Conservation (phyloP, 1,140 invertebrate species). For the Danaus melanippus region DNA sequence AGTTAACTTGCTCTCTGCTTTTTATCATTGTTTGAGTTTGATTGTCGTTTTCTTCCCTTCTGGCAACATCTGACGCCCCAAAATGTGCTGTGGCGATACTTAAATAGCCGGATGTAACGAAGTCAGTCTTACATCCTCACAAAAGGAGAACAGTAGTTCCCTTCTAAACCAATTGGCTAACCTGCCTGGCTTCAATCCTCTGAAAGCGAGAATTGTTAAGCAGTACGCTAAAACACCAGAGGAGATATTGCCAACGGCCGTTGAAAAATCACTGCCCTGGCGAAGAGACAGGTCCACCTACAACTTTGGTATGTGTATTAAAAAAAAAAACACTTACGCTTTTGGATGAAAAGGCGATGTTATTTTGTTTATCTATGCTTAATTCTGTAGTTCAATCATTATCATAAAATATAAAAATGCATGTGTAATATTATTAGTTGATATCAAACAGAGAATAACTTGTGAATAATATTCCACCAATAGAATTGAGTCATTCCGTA, state of each 20-base stretch:
- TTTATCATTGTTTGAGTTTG: no score
- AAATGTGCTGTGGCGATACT: slow-evolving; percentile 48
- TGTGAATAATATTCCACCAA: no score
- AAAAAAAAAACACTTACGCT: slow-evolving; percentile 19
- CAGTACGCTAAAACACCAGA: slow-evolving; percentile 74
- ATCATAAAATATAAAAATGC: no score
- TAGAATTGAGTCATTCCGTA: no score
- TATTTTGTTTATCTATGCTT: no score
- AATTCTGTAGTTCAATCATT: no score
- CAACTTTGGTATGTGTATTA: slow-evolving; percentile 70
- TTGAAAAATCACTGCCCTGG: slow-evolving; percentile 83
- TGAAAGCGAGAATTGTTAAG: slow-evolving; percentile 77
- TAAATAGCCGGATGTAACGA: slow-evolving; percentile 64
- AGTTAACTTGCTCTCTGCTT: no score
- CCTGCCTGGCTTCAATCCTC: slow-evolving; percentile 76
- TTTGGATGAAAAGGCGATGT: slow-evolving; percentile 12
- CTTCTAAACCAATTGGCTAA: slow-evolving; percentile 78
- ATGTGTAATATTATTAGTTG: no score
- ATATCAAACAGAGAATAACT: no score
- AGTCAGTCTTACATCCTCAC: slow-evolving; percentile 71
- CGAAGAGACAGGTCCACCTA: slow-evolving; percentile 78
- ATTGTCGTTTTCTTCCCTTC: slow-evolving; percentile 69
- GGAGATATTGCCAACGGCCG: slow-evolving; percentile 77
- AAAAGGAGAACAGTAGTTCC: slow-evolving; percentile 76
- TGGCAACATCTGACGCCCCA: slow-evolving; percentile 63